Conservation (phyloP, 2,113 vertebrate genomes). For the Pipra filicauda region DNA sequence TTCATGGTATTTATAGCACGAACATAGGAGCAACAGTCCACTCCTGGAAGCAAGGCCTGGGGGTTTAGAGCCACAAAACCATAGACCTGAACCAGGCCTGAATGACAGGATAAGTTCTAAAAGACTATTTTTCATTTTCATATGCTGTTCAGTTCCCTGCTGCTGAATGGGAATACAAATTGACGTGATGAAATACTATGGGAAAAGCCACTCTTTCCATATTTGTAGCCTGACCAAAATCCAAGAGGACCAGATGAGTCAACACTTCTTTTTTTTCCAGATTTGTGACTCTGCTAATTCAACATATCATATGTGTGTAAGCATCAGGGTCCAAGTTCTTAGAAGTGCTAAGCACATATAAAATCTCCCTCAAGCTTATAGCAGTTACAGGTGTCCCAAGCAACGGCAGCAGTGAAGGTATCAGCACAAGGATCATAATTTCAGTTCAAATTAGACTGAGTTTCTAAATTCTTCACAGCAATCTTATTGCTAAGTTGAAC, state of each 20-base stretch:
- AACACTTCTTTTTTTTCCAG: background rate
- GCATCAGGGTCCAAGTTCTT: background rate
- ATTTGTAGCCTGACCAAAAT: background rate
- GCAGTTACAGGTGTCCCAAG: background rate
- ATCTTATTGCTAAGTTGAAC: background rate
- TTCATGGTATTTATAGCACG: background rate
- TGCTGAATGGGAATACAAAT: background rate
- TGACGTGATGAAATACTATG: background rate
- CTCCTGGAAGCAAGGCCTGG: background rate
- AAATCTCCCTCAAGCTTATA: background rate
- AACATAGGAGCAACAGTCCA: background rate
- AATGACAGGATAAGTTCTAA: background rate
- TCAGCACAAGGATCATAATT: background rate
- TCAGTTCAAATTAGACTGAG: background rate
- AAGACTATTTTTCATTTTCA: background rate
- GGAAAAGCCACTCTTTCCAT: background rate
- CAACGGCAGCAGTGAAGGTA: background rate
- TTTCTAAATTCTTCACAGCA: background rate
- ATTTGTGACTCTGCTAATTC: background rate
- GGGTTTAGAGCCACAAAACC: background rate
- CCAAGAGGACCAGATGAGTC: background rate
- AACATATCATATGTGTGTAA: background rate
- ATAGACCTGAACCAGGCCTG: background rate
- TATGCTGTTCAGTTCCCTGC: background rate
- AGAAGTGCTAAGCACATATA: background rate